phyloP scores from a whole-genome alignment of 1,140 invertebrate species.

The Bombus superbus region DNA sequence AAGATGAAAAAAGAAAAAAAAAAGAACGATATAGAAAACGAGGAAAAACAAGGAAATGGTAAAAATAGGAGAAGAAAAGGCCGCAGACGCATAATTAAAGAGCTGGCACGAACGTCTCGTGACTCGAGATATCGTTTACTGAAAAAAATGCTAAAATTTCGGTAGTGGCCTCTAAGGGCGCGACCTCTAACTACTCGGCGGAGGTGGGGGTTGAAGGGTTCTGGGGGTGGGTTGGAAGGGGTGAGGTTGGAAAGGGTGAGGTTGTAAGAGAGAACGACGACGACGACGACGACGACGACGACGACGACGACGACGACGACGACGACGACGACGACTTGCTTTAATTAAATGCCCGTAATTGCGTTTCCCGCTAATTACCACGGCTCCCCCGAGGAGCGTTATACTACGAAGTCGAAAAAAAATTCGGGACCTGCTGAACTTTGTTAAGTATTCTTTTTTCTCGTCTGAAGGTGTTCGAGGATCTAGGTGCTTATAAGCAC shows the following conservation, averaged over 20 bases:
- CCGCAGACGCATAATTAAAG: conserved; percentile 60
- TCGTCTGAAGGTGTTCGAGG: conserved; percentile 65
- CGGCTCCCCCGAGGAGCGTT: conserved; percentile 56
- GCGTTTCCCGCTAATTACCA: conserved; percentile 77
- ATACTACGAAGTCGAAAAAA: conserved; percentile 63
- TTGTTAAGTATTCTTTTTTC: conserved; percentile 52
- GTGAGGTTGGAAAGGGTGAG: neutral
- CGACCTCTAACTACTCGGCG: conserved; percentile 21
- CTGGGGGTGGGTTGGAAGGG: neutral
- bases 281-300: neutral
- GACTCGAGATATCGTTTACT: conserved; percentile 55
- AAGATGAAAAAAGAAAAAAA: neutral
- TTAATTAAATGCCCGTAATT: conserved; percentile 78
- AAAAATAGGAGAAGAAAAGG: conserved; percentile 10
- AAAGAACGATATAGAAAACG: conserved; percentile 4
- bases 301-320: conserved; percentile 6
- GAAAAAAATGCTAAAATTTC: conserved; percentile 60
- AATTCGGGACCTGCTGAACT: conserved; percentile 66
- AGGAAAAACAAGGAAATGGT: neutral
- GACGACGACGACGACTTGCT: conserved; percentile 69
- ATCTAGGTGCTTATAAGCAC: conserved; percentile 46
- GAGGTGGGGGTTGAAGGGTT: conserved; percentile 3
- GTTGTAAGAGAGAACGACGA: too few species aligned
- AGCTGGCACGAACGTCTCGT: conserved; percentile 15
- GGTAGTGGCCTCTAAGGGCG: conserved; percentile 47